Conservation (phyloP, 2,113 vertebrate species). For the Myrmophylax atrothorax region DNA sequence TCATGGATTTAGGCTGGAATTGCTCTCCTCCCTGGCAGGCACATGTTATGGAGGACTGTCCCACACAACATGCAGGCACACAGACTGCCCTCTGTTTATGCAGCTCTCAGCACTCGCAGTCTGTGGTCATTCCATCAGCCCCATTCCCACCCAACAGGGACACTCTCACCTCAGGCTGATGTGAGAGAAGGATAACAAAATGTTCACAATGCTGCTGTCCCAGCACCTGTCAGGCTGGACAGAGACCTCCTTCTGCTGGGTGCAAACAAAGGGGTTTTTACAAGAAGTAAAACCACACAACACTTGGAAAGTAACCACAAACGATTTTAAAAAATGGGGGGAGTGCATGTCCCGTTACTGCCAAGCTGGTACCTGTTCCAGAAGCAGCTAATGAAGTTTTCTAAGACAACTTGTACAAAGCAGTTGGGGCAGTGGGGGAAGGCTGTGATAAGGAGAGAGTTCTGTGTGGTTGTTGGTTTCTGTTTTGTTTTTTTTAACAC, state of each 20-base stretch:
- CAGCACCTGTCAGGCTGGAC: slow-evolving; percentile 13
- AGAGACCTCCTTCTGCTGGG: not conserved
- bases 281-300: slow-evolving; percentile 20
- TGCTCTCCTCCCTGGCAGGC: not conserved
- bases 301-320: not conserved
- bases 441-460: not conserved
- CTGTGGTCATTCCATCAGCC: not conserved
- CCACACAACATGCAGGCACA: not conserved
- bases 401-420: not conserved
- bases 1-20: not conserved
- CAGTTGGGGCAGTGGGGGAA: not conserved
- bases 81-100: not conserved
- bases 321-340: not conserved
- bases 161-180: not conserved
- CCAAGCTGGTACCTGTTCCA: not conserved
- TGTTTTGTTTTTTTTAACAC: not conserved
- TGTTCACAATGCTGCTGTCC: not conserved
- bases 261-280: not conserved
- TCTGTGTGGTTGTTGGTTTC: not conserved
- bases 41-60: not conserved
- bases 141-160: not conserved
- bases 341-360: not conserved
- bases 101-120: not conserved
- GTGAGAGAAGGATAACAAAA: not conserved
- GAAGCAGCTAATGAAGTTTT: not conserved